Evolutionary conservation across 1,140 invertebrate genomes (phyloP), one percentile per base, ranked within the genome.

Genomic region (Zelostemma sp.): DNA sequence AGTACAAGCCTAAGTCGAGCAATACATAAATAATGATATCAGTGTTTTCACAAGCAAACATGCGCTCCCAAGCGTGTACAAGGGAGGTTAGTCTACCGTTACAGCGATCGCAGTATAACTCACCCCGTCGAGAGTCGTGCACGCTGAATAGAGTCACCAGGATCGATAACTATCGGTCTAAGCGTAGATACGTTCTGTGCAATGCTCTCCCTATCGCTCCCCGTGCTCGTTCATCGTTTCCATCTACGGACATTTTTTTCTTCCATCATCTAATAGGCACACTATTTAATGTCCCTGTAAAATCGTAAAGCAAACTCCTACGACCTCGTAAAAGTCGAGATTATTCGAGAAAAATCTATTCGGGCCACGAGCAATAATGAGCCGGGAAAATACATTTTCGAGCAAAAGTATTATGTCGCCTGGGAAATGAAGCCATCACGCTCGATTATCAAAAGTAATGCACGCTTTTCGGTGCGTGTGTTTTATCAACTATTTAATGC

Each of bases 11-110:
- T 59, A 60, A 69, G 70, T 56, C 71, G 69, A 56, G 69, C 75
- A 78, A 81, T 84, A 81, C 79, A 83, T 83, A 83, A 83, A 83
- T 83, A 83, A 83, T 78, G 75, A 80, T 81, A 83, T 83, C 78
- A 80, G 75, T 83, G 79, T 80, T 83, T 83, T 81, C 77, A 72
- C 79, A 82, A 79, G 78, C 77, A 78, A 66, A 60, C 76, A 81
- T 76, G 74, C 78, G 74, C 63, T 76, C 60, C 65, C 54, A 62
- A 78, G 73, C 74, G 77, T 77, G 76, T 79, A 75, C 71, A 73
- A 76, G 78, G 75, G 76, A 76, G 74, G 72, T 80, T 78, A 82
- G 78, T 80, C 76, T 77, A 77, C 55, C 77, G 77, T 76, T 70
- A 74, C 72, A 75, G 56, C 60, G 70, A 58, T 70, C 74, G 74